phyloP scores from a whole-genome alignment of 2,888 invertebrate genomes.

The Eueremaeus valkanovi region DNA sequence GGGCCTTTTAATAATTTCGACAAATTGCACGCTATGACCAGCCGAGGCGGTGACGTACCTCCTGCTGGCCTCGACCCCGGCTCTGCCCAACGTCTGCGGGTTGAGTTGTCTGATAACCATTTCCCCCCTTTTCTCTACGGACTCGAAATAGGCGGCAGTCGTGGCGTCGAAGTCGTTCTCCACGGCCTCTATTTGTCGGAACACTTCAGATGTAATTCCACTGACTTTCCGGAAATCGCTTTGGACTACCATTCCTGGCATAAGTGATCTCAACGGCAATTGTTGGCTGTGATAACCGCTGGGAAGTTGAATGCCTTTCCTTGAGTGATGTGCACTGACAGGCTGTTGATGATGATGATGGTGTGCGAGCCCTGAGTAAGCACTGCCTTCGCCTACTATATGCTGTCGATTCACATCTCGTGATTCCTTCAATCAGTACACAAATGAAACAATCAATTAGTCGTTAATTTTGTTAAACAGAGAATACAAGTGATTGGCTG shows the following conservation, averaged over 20 bases:
- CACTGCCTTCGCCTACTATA: constrained; percentile 26
- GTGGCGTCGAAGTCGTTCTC: constrained; percentile 92
- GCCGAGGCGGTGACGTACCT: constrained; percentile 60
- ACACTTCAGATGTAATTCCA: constrained; percentile 92
- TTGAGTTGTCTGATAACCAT: constrained; percentile 91
- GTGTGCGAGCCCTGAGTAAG: constrained; percentile 3
- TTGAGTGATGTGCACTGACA: constrained; percentile 54
- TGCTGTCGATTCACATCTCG: constrained; percentile 12
- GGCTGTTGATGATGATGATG: constrained; percentile 52
- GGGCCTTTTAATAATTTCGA: constrained; percentile 97
- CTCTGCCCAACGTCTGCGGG: constrained; percentile 77
- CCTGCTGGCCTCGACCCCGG: constrained; percentile 80
- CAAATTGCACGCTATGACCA: constrained; percentile 57
- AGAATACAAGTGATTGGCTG: not conserved
- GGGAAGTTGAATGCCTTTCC: constrained; percentile 62
- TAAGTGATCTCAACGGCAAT: constrained; percentile 37
- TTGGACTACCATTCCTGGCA: constrained; percentile 64
- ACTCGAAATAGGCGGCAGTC: constrained; percentile 78
- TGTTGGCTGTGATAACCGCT: constrained; percentile 54
- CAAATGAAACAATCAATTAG: not conserved
- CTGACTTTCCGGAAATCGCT: constrained; percentile 93
- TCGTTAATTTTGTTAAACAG: not conserved
- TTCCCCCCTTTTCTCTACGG: constrained; percentile 81
- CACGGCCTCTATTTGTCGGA: constrained; percentile 92
- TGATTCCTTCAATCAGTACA: not conserved